Base-by-base conservation (phyloP, 2,888 invertebrate genomes). In the Hemicrepidius hirtus region DNA sequence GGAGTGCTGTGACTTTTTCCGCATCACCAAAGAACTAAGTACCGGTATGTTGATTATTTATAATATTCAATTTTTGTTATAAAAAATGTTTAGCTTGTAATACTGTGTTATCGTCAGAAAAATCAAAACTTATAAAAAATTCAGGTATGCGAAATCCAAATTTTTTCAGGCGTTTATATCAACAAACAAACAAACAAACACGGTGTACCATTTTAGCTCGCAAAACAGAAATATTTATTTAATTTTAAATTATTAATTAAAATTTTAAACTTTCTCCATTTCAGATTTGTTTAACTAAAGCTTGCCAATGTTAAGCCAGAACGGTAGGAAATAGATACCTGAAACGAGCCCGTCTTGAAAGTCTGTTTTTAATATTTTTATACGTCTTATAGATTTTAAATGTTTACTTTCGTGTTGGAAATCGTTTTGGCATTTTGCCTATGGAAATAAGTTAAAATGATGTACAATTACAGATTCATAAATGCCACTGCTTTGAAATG, bases 1-100 rank as follows among this genome's bases (percentile, higher is more conserved):
- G 78, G 78, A 75, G 78, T 74, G 73, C 72, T 74, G 76, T 77
- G 77, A 73, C 73, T 75, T 69, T 69, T 74, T 74, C 70, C 53
- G 57, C 63, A 63, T 65, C 60, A 68, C 55, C 73, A 71, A 64
- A 65, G 59, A 71, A 68, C 41, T 63, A 73, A 71, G 55, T 75
- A 57, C 64, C 70, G 74, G 76, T 76, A 76, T 67, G 76, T 76
- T 72, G 49, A 71, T 74, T 50, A 62, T 35, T 68, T 13, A 53
- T 57, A 12, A 12, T 53, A 21, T 13, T 35, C 20, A 6, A 59
- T 21, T 13, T 44, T 20, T 66, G 35, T 40, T 35, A n/a, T 32
- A 32, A 24, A 20, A 21, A 41, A n/a, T 49, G 32, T 46, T 12
- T 16, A 50, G 37, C 18, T 46, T 5, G 46, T 46, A n/a, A n/a